Evolutionary conservation across 2,888 invertebrate genomes (phyloP).

Genomic region (Galerucella pusilla): DNA sequence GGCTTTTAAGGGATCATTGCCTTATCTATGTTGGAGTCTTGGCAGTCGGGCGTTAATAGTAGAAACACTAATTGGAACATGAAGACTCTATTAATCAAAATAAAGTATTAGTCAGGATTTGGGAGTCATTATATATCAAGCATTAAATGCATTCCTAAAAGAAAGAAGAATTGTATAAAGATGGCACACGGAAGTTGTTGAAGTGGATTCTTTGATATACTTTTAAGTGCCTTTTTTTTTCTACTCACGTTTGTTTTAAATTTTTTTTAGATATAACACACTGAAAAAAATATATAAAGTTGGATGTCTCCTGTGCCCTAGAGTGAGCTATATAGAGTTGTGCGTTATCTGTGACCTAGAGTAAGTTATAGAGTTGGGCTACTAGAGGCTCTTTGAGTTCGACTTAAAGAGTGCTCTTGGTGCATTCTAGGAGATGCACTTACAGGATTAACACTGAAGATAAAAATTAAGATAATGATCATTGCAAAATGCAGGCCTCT

Average conservation of each 20-base stretch:
- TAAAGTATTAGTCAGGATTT: slow-evolving; percentile 19
- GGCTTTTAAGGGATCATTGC: slow-evolving; percentile 12
- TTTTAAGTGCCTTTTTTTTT: not conserved
- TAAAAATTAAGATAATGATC: no score
- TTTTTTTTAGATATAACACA: not conserved
- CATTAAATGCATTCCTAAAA: slow-evolving; percentile 13
- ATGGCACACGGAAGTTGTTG: not conserved
- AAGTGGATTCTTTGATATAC: slow-evolving; percentile 2
- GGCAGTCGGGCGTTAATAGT: slow-evolving; percentile 16
- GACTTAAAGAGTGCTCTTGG: no score
- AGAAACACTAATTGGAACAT: slow-evolving; percentile 27
- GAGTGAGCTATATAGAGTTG: no score
- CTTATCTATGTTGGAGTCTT: slow-evolving; percentile 8
- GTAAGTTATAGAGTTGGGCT: no score
- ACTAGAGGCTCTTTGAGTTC: no score
- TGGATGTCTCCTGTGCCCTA: no score
- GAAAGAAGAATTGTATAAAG: not conserved
- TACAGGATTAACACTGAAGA: no score
- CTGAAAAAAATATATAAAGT: not conserved
- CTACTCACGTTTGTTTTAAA: not conserved
- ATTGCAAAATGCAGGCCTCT: no score
- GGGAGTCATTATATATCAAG: slow-evolving; percentile 8
- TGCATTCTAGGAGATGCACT: no score
- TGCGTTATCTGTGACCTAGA: no score
- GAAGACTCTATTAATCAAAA: slow-evolving; percentile 29